These are phyloP conservation scores for Fopius arisanus DNA, from an alignment of 1,140 invertebrate species.

Conservation along the genomic window DNA sequence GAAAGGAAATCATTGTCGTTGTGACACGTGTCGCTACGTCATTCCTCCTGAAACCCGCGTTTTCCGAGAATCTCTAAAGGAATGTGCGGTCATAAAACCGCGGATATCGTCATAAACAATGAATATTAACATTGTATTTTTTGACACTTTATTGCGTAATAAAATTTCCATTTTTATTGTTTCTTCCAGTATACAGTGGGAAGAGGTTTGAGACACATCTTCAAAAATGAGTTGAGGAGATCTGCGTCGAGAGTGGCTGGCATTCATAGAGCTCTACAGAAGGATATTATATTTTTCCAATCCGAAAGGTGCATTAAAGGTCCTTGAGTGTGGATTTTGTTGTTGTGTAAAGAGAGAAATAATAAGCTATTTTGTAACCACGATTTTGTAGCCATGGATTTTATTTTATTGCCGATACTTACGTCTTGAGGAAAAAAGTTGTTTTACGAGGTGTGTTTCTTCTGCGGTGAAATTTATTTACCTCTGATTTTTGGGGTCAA, in stretches of 20 bases:
- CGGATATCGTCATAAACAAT: not conserved
- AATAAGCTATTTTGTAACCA: no score
- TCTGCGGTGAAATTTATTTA: no score
- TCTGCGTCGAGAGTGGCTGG: conserved; percentile 33
- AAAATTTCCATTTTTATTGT: conserved; percentile 12
- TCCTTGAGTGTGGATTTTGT: not conserved
- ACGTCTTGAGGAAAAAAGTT: no score
- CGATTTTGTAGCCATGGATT: no score
- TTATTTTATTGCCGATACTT: no score
- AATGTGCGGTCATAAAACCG: not conserved
- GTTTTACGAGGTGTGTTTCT: no score
- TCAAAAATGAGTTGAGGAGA: conserved; percentile 33
- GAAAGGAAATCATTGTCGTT: conserved; percentile 42
- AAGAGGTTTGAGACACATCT: conserved; percentile 27
- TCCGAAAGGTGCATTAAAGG: not conserved
- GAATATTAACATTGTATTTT: conserved; percentile 1
- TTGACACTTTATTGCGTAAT: not conserved
- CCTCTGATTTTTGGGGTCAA: no score
- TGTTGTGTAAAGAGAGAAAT: no score
- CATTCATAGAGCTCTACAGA: conserved; percentile 34
- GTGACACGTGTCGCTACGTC: conserved; percentile 40
- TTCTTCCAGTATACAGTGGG: conserved; percentile 48
- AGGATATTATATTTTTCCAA: not conserved
- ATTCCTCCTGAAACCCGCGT: conserved; percentile 30
- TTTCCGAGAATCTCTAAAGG: not conserved